Evolutionary conservation across 2,888 invertebrate species (phyloP).

Genomic region (Amblyteles armatorius): DNA sequence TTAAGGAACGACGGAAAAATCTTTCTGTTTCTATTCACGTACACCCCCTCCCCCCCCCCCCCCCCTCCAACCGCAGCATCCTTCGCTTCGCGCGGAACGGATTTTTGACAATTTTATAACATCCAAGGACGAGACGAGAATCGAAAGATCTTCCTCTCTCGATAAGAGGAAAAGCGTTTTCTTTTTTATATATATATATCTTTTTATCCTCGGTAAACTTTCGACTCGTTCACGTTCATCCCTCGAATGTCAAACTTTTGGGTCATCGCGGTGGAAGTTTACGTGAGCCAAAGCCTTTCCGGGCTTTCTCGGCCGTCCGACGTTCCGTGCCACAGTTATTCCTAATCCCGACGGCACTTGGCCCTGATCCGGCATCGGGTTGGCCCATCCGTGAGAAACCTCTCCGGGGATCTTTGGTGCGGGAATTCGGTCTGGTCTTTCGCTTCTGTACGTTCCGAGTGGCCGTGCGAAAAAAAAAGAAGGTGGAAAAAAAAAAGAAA

Average conservation of each 20-base stretch:
- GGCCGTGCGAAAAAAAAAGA: slow-evolving; percentile 1
- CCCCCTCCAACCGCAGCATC: too few relatives aligned
- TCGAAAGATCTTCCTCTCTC: not conserved
- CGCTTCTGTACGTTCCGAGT: slow-evolving; percentile 9
- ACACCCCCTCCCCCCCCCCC: too few relatives aligned
- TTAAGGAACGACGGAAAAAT: not conserved
- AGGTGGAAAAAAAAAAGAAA: slow-evolving; percentile 9
- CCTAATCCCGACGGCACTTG: slow-evolving; percentile 65
- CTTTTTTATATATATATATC: not conserved
- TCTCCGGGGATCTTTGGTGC: slow-evolving; percentile 44
- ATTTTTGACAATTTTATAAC: slow-evolving; percentile 7
- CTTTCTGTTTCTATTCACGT: slow-evolving; percentile 1
- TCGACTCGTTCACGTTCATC: slow-evolving; percentile 25
- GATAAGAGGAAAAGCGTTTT: not conserved
- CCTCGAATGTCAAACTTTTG: slow-evolving; percentile 41
- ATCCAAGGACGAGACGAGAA: not conserved
- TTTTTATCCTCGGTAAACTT: slow-evolving; percentile 30
- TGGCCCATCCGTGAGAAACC: slow-evolving; percentile 63
- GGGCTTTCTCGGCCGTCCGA: slow-evolving; percentile 50
- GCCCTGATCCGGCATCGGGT: slow-evolving; percentile 57
- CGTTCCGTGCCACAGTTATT: slow-evolving; percentile 29
- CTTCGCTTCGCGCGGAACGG: not conserved
- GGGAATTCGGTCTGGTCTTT: slow-evolving; percentile 43
- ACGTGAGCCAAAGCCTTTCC: slow-evolving; percentile 56
- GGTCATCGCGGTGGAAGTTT: slow-evolving; percentile 53